Evolutionary conservation across 2,797 vertebrate genomes (phyloP).

Genomic region (Pipistrellus pipistrellus): DNA sequence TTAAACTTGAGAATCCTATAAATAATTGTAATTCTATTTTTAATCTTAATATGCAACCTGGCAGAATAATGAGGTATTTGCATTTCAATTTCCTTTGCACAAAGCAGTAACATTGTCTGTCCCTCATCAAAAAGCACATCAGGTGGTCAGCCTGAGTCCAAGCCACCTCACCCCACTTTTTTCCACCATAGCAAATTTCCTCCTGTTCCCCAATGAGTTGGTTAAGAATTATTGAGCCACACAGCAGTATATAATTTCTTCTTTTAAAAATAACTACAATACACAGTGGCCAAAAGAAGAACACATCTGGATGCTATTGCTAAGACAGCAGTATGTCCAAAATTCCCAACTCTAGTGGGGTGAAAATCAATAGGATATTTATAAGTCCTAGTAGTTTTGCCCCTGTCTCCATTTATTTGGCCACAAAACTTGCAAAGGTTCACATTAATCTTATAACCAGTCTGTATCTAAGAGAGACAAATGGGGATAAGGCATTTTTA

Average conservation of each 20-base stretch:
- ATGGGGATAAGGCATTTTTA: not conserved
- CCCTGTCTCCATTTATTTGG: not conserved
- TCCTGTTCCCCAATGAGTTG: constrained; percentile 64
- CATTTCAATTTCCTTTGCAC: constrained; percentile 23
- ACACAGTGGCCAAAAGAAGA: constrained; percentile 72
- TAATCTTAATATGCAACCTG: not conserved
- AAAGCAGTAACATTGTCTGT: not conserved
- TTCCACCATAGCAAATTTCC: not conserved
- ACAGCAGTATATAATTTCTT: constrained; percentile 73
- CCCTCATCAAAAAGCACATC: not conserved
- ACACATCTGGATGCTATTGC: constrained; percentile 83
- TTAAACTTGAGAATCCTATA: not conserved
- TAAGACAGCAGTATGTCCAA: constrained; percentile 48
- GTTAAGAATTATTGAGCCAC: constrained; percentile 70
- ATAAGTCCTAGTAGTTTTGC: not conserved
- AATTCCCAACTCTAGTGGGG: not conserved
- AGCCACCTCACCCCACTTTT: not conserved
- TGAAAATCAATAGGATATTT: constrained; percentile 25
- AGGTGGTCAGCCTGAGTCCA: not conserved
- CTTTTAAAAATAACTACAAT: constrained; percentile 57
- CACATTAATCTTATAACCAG: not conserved
- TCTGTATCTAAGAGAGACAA: not conserved
- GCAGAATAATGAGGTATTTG: not conserved
- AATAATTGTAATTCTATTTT: not conserved
- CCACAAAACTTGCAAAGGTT: not conserved